Conservation (phyloP, 2,113 vertebrate genomes). For the Myanophis thanlyinensis region DNA sequence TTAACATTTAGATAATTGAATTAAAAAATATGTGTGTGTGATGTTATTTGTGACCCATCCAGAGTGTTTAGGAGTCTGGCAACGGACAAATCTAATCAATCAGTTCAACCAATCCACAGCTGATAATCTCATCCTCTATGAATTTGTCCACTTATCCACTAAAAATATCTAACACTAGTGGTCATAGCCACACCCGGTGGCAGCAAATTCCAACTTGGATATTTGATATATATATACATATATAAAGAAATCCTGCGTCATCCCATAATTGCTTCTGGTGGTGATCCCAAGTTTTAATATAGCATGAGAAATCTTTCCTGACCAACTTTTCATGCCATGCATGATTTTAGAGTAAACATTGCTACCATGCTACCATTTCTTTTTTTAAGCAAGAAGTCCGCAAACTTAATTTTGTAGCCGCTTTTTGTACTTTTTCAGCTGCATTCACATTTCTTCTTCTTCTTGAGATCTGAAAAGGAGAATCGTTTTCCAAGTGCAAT, state of each 20-base stretch:
- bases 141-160: neutral
- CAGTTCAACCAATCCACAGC: neutral
- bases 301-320: neutral
- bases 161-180: neutral
- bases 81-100: neutral
- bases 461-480: neutral
- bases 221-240: neutral
- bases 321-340: neutral
- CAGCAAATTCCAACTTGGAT: neutral
- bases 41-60: neutral
- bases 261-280: neutral
- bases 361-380: neutral
- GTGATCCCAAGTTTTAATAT: neutral
- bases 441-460: neutral
- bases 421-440: neutral
- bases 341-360: neutral
- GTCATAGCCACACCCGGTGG: neutral
- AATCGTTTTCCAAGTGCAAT: neutral
- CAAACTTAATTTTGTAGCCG: neutral
- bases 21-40: too few species aligned
- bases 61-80: neutral
- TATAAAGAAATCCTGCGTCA: neutral
- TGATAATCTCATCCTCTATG: neutral
- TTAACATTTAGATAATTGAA: too few species aligned
- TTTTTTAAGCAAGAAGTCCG: neutral